These are phyloP conservation scores for Micoletzkya japonica DNA, from an alignment of 2,888 invertebrate species.

Conservation along the genomic window DNA sequence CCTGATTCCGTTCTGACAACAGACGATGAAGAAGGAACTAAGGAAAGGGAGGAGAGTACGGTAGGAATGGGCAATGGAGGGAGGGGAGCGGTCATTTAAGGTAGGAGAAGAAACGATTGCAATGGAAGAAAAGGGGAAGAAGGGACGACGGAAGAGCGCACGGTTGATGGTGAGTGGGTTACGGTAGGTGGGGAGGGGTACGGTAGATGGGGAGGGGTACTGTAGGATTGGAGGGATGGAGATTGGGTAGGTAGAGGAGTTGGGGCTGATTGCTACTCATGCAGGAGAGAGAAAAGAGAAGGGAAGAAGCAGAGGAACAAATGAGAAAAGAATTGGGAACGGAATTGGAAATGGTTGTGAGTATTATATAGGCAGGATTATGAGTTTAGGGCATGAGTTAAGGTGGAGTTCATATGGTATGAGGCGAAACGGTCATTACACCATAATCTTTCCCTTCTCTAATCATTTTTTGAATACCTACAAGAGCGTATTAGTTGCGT, in stretches of 20 bases:
- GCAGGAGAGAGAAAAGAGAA: background rate
- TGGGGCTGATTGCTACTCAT: background rate
- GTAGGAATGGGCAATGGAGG: too few species aligned
- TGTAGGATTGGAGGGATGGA: background rate
- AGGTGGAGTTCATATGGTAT: too few species aligned
- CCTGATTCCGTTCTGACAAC: background rate
- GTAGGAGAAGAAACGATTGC: background rate
- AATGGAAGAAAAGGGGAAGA: background rate
- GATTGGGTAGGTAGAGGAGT: background rate
- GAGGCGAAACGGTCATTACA: too few species aligned
- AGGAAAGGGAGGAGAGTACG: background rate
- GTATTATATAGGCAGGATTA: too few species aligned
- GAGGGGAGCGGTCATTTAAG: too few species aligned
- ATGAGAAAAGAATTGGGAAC: too few species aligned
- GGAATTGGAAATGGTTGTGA: too few species aligned
- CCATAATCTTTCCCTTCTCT: too few species aligned
- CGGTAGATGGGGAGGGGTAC: background rate
- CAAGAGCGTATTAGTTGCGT: too few species aligned
- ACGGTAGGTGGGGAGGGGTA: background rate
- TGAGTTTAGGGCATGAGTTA: too few species aligned
- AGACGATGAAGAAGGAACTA: background rate
- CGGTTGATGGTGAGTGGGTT: background rate
- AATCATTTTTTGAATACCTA: too few species aligned
- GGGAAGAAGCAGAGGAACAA: too few species aligned
- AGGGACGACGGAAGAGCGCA: background rate